These are phyloP conservation scores for Labeo catla DNA, from an alignment of 2,113 vertebrate genomes.

Conservation along the genomic window DNA sequence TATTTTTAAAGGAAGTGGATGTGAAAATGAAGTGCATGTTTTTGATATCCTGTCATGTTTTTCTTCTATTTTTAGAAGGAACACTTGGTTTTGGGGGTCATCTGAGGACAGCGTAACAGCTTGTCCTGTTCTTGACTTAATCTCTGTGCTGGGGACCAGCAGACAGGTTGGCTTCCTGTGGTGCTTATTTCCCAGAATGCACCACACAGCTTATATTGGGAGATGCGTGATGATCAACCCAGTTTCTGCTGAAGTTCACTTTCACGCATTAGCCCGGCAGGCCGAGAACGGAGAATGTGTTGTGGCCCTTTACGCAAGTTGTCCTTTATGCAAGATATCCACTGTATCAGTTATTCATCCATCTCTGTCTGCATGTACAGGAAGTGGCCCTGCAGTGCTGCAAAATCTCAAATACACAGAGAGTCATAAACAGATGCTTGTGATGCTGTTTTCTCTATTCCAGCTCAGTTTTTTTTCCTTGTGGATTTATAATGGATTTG, in stretches of 20 bases:
- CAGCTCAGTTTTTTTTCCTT: neutral
- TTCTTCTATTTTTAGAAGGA: neutral
- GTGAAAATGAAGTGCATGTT: neutral
- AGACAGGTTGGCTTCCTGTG: slow-evolving; percentile 21
- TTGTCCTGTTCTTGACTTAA: slow-evolving; percentile 1
- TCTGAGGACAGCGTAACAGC: slow-evolving; percentile 3
- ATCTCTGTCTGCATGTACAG: neutral
- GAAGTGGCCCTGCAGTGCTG: slow-evolving; percentile 8
- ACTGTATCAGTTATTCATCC: neutral
- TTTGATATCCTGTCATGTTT: neutral
- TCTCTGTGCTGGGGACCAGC: neutral
- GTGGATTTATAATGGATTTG: neutral
- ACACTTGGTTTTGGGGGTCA: slow-evolving; percentile 4
- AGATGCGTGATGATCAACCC: neutral
- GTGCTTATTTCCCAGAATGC: slow-evolving; percentile 26
- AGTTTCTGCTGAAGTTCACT: slow-evolving; percentile 4
- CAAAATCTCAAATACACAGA: neutral
- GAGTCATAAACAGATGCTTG: slow-evolving; percentile 30
- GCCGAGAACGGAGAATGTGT: neutral
- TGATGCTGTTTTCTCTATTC: neutral
- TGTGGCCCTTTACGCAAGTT: neutral
- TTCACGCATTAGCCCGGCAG: neutral
- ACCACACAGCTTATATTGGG: neutral
- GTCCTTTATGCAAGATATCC: neutral
- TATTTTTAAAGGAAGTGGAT: neutral